Evolutionary conservation across 2,113 vertebrate species (phyloP).

Genomic region (Empidonax traillii): DNA sequence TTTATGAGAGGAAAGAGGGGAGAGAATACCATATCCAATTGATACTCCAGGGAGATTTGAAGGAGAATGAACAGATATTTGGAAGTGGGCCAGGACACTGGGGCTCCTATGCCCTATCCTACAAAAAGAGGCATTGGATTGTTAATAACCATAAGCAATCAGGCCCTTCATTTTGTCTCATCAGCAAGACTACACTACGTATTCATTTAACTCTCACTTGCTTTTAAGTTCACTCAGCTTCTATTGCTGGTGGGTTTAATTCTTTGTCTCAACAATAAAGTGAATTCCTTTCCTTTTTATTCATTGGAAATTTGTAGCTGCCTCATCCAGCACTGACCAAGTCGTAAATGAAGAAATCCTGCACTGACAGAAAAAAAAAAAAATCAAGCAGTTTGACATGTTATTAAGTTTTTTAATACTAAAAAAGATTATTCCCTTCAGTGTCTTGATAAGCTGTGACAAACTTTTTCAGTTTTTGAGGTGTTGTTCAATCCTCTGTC

Average conservation of each 20-base stretch:
- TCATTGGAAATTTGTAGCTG: not conserved
- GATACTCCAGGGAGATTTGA: conserved; percentile 27
- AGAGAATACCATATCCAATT: conserved; percentile 22
- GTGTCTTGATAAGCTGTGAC: not conserved
- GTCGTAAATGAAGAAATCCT: not conserved
- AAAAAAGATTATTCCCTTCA: not conserved
- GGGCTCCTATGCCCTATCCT: not conserved
- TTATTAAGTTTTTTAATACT: not conserved
- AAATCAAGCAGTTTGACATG: not conserved
- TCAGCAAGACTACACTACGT: not conserved
- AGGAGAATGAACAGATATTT: conserved; percentile 14
- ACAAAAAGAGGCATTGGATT: conserved; percentile 17
- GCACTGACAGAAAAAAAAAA: not conserved
- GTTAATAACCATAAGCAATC: conserved; percentile 26
- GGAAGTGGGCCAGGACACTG: conserved; percentile 14
- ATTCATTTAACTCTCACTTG: not conserved
- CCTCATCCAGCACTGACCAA: not conserved
- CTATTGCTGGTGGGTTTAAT: not conserved
- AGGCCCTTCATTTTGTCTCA: not conserved
- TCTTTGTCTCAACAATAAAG: not conserved
- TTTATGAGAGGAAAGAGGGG: not conserved
- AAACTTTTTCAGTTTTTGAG: not conserved
- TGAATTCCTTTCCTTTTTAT: not conserved
- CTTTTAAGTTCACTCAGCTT: not conserved
- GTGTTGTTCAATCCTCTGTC: not conserved